Evolutionary conservation across 2,113 vertebrate species (phyloP), one percentile per base, ranked within the genome.

Genomic region (Colistium nudipinnis): DNA sequence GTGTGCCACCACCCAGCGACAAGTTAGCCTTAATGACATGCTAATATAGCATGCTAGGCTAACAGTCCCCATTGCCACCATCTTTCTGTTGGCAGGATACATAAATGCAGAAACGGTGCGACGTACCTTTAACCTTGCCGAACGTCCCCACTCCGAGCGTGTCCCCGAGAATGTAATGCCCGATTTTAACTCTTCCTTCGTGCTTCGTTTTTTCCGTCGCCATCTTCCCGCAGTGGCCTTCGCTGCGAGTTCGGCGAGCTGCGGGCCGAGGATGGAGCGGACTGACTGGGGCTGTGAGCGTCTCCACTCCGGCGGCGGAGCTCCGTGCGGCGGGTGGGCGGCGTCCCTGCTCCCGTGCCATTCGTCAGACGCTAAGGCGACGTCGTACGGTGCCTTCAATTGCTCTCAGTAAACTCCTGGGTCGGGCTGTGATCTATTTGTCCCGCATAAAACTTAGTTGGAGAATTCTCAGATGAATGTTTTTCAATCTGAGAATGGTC

Each of bases 111-210:
- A 31, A 53, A 30, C 47, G 33, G 38, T 2, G 41, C 7, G 28
- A 62, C 94, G 78, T 89, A 98, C 97, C 96, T 92, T 99, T 99
- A 68, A 99, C 97, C 92, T 99, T 99, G 47, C 97, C 97, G 77
- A 99, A 99, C 19, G 97, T 98, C 51, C 97, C 97, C 53, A 98
- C 97, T 38, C 97, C 97, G 4, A 99, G 94, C 17, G 97, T 99
- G 76, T 99, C 97, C 6, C 97, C 97, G 33, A 99, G 81, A 67
- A 98, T 96, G 62, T 98, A 98, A 71, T 98, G 96, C 69, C 97
- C 97, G 2, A 98, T 98, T 93, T 99, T 98, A 81, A 98, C 96
- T 87, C 96, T 94, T 79, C 96, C 96, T 92, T 98, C 96, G 86
- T 97, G 95, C 80, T 98, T 98, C 57, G 93, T 92, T 94, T 98